These are phyloP conservation scores for Nipponia nippon DNA, from an alignment of 2,113 vertebrate genomes.

Conservation along the genomic window DNA sequence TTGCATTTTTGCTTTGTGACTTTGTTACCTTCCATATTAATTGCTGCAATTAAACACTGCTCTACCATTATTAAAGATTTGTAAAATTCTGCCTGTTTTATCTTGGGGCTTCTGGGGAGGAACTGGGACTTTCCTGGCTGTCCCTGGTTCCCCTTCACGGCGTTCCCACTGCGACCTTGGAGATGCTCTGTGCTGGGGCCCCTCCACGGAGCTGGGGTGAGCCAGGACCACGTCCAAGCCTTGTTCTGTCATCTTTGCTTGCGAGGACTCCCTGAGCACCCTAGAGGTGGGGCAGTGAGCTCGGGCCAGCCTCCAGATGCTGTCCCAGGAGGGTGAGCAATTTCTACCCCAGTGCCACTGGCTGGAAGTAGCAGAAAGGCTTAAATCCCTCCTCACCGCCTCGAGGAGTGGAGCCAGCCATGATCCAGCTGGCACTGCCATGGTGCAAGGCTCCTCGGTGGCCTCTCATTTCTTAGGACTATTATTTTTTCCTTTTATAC, in stretches of 20 bases:
- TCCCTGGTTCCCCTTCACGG: accelerated
- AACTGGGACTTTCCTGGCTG: not conserved
- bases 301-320: not conserved
- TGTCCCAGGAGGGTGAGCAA: not conserved
- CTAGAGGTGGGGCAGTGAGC: accelerated
- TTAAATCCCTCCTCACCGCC: not conserved
- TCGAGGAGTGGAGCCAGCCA: not conserved
- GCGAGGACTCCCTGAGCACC: not conserved
- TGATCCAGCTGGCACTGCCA: not conserved
- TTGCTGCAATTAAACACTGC: not conserved
- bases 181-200: not conserved
- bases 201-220: not conserved
- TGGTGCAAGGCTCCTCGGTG: not conserved
- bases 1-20: not conserved
- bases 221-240: not conserved
- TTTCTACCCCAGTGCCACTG: not conserved
- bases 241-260: not conserved
- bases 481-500: not conserved
- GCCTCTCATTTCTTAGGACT: not conserved
- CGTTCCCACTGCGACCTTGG: accelerated
- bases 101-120: not conserved
- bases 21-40: not conserved
- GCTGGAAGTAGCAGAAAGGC: not conserved
- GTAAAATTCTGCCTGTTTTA: not conserved
- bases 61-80: not conserved